Evolutionary conservation across 2,888 invertebrate genomes (phyloP).

Genomic region (Luperina nickerlii): DNA sequence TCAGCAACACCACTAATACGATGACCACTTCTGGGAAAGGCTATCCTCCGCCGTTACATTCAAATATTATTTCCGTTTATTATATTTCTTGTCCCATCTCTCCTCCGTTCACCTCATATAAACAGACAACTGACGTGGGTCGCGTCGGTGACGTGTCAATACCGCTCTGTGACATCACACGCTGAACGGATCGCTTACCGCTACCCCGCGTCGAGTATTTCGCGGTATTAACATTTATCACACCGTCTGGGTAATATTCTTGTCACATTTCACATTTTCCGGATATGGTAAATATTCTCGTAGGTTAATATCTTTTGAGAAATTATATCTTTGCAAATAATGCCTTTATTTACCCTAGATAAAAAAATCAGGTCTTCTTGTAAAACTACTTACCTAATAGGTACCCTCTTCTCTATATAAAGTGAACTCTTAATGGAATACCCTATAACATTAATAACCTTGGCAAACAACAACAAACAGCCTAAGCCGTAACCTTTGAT

Average conservation of each 20-base stretch:
- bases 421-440: background rate
- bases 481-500: background rate
- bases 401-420: no score
- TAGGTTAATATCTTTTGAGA: background rate
- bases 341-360: background rate
- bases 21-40: background rate
- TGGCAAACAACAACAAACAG: background rate
- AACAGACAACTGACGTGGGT: no score
- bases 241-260: background rate
- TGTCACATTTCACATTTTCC: background rate
- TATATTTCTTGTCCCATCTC: background rate
- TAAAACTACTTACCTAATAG: no score
- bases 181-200: constrained; percentile 48
- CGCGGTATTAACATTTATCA: constrained; percentile 42
- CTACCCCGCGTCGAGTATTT: constrained; percentile 42
- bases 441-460: background rate
- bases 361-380: background rate
- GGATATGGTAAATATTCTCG: background rate
- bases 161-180: background rate
- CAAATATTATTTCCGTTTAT: background rate
- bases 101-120: background rate
- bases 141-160: no score
- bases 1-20: no score
- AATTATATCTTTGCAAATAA: background rate
- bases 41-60: background rate